Evolutionary conservation across 2,797 vertebrate species (phyloP), one percentile per base, ranked within the genome.

Genomic region (Gambusia yucatana): DNA sequence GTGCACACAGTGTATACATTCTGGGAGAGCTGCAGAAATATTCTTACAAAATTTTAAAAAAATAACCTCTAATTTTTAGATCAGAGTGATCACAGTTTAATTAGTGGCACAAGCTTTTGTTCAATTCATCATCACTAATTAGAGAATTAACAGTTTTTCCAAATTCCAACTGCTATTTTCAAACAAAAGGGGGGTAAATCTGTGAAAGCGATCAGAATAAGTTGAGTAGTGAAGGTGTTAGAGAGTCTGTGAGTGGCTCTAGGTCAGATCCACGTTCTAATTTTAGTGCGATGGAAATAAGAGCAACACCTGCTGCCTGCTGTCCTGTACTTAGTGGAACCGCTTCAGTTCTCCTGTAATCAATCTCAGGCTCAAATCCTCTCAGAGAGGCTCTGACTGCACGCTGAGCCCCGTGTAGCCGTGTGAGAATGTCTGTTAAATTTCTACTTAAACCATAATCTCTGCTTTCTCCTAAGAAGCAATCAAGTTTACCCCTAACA

Each of bases 221-320:
- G 30, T 41, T 33, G 43, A 63, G 74, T 63, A 4, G 57, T 13
- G 3, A 30, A 67, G 50, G n/a, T 25, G 3, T 71, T n/a, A 43
- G 2, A 77, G 83, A 71, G 73, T 84, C 69, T 86, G 80, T 84
- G 78, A 57, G 77, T 81, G 88, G 88, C 86, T 82, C 87, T 86
- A 87, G 84, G 85, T 89, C 91, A 87, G 80, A 82, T 90, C 73
- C 83, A 78, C 16, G 11, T 81, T 87, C 94, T 96, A 95, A 95
- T 93, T 96, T 95, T 96, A 96, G 94, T 69, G 67, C 1, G 61
- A 84, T 82, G 84, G 90, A 94, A 89, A 90, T 85, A 87, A 84
- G 87, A 92, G 89, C 83, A 89, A 84, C 94, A 95, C 91, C 94
- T 95, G 94, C 92, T 93, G 90, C 84, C 77, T 77, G 87, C 84